Conservation (phyloP, 2,113 vertebrate species). For the Oncorhynchus masou region DNA sequence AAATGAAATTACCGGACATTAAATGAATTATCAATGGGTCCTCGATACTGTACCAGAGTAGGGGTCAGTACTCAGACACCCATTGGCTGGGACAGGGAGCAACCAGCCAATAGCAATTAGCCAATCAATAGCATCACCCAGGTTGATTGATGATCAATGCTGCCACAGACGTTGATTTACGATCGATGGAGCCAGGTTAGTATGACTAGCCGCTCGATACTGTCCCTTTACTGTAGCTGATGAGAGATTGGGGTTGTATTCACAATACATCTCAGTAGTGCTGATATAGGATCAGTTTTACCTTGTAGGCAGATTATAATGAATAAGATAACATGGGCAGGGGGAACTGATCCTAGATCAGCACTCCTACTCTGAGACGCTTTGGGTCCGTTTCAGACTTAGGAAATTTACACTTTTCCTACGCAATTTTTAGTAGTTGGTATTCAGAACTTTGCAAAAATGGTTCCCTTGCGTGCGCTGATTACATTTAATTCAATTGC, state of each 20-base stretch:
- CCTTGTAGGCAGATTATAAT: no score
- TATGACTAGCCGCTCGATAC: slow-evolving; percentile 46
- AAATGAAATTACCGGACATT: slow-evolving; percentile 74
- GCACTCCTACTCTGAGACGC: no score
- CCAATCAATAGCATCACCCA: slow-evolving; percentile 59
- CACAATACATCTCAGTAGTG: no score
- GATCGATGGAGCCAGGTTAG: slow-evolving; percentile 59
- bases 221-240: slow-evolving; percentile 64
- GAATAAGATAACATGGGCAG: no score
- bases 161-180: slow-evolving; percentile 65
- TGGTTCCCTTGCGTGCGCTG: no score
- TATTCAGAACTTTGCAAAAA: no score
- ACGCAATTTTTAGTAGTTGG: no score
- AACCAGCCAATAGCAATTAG: not conserved
- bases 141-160: slow-evolving; percentile 71
- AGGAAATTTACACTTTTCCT: no score
- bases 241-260: slow-evolving; percentile 43
- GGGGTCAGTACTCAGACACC: slow-evolving; percentile 56
- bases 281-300: no score
- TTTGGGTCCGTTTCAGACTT: no score
- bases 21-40: slow-evolving; percentile 70
- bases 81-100: slow-evolving; percentile 36
- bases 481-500: no score
- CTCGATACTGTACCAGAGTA: slow-evolving; percentile 65
- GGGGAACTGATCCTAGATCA: no score